Evolutionary conservation across 2,888 invertebrate genomes (phyloP), one percentile per base, ranked within the genome.

Genomic region (Eristalis arbustorum): DNA sequence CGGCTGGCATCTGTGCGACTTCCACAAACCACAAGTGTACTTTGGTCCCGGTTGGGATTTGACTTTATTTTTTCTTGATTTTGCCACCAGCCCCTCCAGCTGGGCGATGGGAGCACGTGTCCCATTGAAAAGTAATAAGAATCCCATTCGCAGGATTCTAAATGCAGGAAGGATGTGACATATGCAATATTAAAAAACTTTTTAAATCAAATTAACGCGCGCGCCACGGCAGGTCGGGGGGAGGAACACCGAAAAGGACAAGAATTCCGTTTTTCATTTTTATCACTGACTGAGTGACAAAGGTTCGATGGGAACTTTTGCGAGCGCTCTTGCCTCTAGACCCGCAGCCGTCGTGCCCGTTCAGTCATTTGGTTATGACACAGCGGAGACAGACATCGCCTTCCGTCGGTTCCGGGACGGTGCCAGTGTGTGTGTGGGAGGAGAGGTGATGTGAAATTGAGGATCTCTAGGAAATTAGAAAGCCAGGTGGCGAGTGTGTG

Each of bases 131-230:
- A 49, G 49, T 49, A 49, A 49, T 49, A 49, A 49, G 59, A 59
- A 25, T 59, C 59, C 59, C 59, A 59, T 28, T 59, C 25, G 25
- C 25, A 59, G 59, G 59, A 59, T 14, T 59, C 59, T 28, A 59
- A 59, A 59, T 28, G 59, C 59, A 28, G 59, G 25, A 28, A 59
- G 59, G 59, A 59, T 59, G 59, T 59, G 59, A 59, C 59, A 59
- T 59, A 28, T 59, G 59, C 34, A 69, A 34, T 59, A 69, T 69
- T 59, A 69, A 69, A 69, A 69, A 69, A 69, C 28, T 57, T 69
- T 69, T 59, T 69, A 23, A 59, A 69, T 69, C 69, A 69, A 69
- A 69, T 69, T 69, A 59, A 37, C 69, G 69, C 57, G 56, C 13
- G 10, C 42, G 42, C 42, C n/a, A 42, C 4, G 18, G 49, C 49